Percentiles rank a stretch among this genome's conserved stretches.
Evolutionary conservation across 92 coral and sea anemone genomes (phyloP).

Genomic region (Ricordea florida): DNA sequence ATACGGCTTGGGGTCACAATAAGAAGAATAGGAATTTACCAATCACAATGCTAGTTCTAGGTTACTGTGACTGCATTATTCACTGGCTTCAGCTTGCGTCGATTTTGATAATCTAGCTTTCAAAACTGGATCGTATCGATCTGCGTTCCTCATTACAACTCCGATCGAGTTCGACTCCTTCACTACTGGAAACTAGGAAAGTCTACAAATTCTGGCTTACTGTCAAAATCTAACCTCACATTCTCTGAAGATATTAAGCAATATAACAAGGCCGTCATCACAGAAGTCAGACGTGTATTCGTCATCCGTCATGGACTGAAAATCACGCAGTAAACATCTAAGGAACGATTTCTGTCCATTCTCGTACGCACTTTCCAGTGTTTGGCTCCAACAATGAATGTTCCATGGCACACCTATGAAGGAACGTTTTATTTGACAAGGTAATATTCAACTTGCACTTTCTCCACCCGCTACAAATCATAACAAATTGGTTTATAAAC

Average conservation of each 20-base stretch:
- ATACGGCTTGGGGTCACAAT: too few relatives aligned
- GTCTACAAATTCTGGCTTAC: background rate
- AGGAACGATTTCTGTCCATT: conserved; percentile 56
- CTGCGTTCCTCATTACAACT: too few relatives aligned
- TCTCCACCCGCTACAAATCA: background rate
- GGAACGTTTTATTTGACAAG: too few relatives aligned
- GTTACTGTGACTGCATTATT: too few relatives aligned
- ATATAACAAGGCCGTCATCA: conserved; percentile 76
- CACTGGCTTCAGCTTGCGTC: too few relatives aligned
- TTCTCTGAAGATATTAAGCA: conserved; percentile 78
- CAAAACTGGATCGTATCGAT: too few relatives aligned
- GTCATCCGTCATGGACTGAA: conserved; percentile 67
- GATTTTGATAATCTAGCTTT: too few relatives aligned
- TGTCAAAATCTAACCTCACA: conserved; percentile 65
- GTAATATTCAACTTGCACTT: background rate
- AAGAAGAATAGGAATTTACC: too few relatives aligned
- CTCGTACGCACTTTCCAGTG: conserved; percentile 68
- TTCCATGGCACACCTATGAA: conserved; percentile 83
- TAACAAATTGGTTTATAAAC: background rate
- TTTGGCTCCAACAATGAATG: conserved; percentile 83
- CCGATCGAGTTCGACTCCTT: too few relatives aligned
- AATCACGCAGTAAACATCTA: conserved; percentile 80
- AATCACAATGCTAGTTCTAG: too few relatives aligned
- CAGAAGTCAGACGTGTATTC: conserved; percentile 84
- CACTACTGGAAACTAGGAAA: background rate